These are phyloP conservation scores for Mus musculus DNA, from an alignment of 2,113 vertebrate species.

Conservation along the genomic window DNA sequence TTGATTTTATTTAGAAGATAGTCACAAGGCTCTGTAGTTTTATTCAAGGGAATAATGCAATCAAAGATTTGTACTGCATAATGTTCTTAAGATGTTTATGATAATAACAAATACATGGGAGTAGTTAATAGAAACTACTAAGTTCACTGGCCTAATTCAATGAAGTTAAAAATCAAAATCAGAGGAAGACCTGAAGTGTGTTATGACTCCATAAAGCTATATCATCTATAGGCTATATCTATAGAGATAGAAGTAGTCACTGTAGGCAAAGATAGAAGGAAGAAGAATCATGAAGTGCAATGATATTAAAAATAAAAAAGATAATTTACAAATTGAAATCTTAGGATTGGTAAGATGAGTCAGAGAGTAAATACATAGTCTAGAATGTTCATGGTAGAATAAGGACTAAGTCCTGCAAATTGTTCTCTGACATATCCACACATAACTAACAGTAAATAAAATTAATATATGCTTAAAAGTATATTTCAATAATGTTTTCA, in stretches of 20 bases:
- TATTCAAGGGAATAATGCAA: neutral
- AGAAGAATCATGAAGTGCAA: neutral
- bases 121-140: neutral
- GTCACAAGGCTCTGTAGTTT: neutral
- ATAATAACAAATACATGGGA: neutral
- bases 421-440: neutral
- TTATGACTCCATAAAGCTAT: neutral
- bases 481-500: neutral
- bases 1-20: neutral
- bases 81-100: neutral
- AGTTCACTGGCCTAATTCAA: neutral
- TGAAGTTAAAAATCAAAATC: neutral
- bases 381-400: neutral
- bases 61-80: neutral
- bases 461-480: neutral
- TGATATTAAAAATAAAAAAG: neutral
- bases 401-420: neutral
- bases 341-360: neutral
- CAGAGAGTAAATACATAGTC: neutral
- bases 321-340: neutral
- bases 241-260: neutral
- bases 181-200: neutral
- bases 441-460: neutral
- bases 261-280: neutral
- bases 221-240: neutral